phyloP scores from a whole-genome alignment of 2,888 invertebrate genomes.

The Pandemis cinnamomeana region DNA sequence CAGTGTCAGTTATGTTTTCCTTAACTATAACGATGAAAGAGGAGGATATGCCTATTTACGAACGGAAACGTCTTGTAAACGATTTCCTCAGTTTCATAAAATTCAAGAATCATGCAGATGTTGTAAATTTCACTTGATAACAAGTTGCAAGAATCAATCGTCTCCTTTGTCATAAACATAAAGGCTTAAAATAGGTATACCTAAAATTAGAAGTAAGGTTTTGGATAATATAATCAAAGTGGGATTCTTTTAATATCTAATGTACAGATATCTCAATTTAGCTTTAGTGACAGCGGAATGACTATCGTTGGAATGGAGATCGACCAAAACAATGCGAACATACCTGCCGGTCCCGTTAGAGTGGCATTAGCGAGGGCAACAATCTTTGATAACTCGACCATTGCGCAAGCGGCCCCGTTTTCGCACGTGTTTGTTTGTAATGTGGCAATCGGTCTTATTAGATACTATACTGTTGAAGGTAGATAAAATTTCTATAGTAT shows the following conservation, averaged over 20 bases:
- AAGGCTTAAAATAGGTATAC: too few species aligned
- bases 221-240: neutral
- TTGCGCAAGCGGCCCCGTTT: constrained; percentile 76
- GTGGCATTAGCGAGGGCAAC: constrained; percentile 70
- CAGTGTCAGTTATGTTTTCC: constrained; percentile 19
- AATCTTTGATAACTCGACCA: constrained; percentile 71
- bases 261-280: neutral
- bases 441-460: constrained; percentile 59
- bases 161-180: too few species aligned
- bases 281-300: constrained; percentile 5
- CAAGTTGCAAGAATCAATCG: too few species aligned
- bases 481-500: neutral
- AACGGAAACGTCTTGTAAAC: constrained; percentile 17
- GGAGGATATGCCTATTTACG: neutral
- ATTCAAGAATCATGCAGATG: constrained; percentile 6
- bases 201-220: too few species aligned
- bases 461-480: neutral
- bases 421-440: constrained; percentile 71
- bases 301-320: constrained; percentile 46
- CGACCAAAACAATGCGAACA: constrained; percentile 73
- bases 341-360: constrained; percentile 68
- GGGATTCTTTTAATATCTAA: neutral
- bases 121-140: neutral
- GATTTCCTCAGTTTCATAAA: constrained; percentile 17
- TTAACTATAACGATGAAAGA: constrained; percentile 22